A percentile compares a stretch with the other conserved stretches of the same genome.
These are phyloP conservation scores for Periophthalmodon schlosseri DNA, from an alignment of 2,113 vertebrate species.

Conservation along the genomic window DNA sequence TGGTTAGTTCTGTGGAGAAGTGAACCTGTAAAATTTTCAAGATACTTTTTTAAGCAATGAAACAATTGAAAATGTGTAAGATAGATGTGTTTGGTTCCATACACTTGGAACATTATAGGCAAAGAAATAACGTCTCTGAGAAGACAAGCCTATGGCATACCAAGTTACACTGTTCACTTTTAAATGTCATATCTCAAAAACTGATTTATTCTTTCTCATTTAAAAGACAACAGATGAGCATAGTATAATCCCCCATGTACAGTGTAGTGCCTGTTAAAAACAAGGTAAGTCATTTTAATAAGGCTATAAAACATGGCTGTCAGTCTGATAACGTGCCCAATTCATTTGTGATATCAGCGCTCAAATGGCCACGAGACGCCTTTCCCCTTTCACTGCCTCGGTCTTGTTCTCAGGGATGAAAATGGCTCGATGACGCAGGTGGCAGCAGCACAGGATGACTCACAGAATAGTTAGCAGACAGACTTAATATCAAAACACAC, in stretches of 20 bases:
- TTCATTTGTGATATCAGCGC: slow-evolving; percentile 8
- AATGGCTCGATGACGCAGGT: slow-evolving; percentile 65
- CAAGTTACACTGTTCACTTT: not conserved
- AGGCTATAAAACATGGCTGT: not conserved
- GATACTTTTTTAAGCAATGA: too few species aligned
- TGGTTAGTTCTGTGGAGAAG: not conserved
- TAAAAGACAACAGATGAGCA: not conserved
- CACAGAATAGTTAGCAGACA: slow-evolving; percentile 51
- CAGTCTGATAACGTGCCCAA: not conserved
- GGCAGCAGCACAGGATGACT: slow-evolving; percentile 63
- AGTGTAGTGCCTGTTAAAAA: not conserved
- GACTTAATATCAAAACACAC: not conserved
- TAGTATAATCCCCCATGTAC: not conserved
- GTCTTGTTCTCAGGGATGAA: slow-evolving; percentile 41
- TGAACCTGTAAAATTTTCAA: too few species aligned
- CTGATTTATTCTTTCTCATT: not conserved
- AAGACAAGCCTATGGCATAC: not conserved
- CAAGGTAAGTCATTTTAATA: not conserved
- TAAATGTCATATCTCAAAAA: not conserved
- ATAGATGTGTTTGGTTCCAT: too few species aligned
- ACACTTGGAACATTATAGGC: too few species aligned
- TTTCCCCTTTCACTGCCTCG: slow-evolving; percentile 23
- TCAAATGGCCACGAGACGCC: slow-evolving; percentile 24
- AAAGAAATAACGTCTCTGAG: too few species aligned
- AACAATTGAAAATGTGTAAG: too few species aligned